Conservation (phyloP, 2,797 vertebrate species). For the Syndactyla subalaris region DNA sequence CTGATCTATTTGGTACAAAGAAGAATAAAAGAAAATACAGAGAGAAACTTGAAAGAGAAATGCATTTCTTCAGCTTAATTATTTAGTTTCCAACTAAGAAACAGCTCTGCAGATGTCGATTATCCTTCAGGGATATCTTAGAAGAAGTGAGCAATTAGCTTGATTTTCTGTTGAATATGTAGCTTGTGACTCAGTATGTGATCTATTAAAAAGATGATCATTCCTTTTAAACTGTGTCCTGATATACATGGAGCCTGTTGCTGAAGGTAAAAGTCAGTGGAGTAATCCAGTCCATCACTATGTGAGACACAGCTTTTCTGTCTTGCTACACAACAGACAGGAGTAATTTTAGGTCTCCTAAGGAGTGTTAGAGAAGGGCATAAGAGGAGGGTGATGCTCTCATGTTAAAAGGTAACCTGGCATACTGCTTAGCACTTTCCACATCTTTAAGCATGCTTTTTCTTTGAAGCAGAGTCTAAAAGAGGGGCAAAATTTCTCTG, state of each 20-base stretch:
- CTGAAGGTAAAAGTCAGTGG: constrained; percentile 67
- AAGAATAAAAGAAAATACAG: constrained; percentile 29
- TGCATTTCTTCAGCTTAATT: constrained; percentile 74
- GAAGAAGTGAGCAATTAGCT: constrained; percentile 81
- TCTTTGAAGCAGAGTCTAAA: neutral
- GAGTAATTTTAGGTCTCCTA: constrained; percentile 46
- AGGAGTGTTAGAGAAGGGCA: neutral
- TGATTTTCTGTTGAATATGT: constrained; percentile 82
- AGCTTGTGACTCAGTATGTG: constrained; percentile 76
- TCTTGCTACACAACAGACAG: neutral
- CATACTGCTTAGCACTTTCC: neutral
- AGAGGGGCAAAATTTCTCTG: neutral
- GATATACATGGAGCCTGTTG: constrained; percentile 65
- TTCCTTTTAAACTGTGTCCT: constrained; percentile 73
- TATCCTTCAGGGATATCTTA: constrained; percentile 78
- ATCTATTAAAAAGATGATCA: constrained; percentile 79
- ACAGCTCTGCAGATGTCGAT: constrained; percentile 71
- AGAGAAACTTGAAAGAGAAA: constrained; percentile 66
- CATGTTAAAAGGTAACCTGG: neutral
- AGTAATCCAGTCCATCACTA: constrained; percentile 60
- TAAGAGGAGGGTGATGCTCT: neutral
- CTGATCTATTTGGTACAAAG: neutral
- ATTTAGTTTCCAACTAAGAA: constrained; percentile 77
- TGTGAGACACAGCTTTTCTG: constrained; percentile 7
- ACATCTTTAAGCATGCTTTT: neutral